Base-by-base conservation (phyloP, 2,888 invertebrate species). In the Andrena trimmerana region DNA sequence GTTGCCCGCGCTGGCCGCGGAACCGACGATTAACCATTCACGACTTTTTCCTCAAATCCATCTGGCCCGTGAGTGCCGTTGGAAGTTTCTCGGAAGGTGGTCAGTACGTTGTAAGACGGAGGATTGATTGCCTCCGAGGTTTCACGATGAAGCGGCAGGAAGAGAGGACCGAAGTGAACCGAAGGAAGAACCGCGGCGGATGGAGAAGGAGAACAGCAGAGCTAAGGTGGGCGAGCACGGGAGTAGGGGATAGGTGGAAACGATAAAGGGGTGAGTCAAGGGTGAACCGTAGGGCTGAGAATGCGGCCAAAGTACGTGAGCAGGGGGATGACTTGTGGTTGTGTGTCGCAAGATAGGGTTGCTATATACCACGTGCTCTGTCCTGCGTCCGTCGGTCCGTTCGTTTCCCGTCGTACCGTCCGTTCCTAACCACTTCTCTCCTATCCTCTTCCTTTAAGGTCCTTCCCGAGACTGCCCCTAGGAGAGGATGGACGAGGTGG, bases 261-360 rank as follows among this genome's bases (percentile, higher is more conserved):
- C 81, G 83, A 73, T 70, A 84, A 81, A 75, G 87, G 62, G 82
- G 88, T 84, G 91, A 87, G 88, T 85, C 86, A 88, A 86, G 90
- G 88, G 88, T 86, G 90, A 90, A 88, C 81, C 84, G 85, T 82
- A 78, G 89, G 85, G 85, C 78, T 86, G 90, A 88, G 91, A 88
- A 86, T 87, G 81, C 85, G 86, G 85, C 83, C 85, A 83, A 84
- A 86, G 85, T 86, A 85, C 87, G 82, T 84, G 88, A 88, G 82
- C 81, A 77, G 71, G 87, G 84, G 86, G 84, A 91, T 92, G 92
- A 93, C 93, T 93, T 93, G 93, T 92, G 93, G 94, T 92, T 92
- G 92, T 92, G 92, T 92, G 91, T 92, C 90, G 91, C 91, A 90
- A 93, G 93, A 93, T 92, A 93, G 93, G 92, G 92, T 93, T 92